A percentile compares a stretch with the other conserved stretches of the same genome.
Conservation (phyloP, 2,113 vertebrate genomes). For the Xenopus laevis region DNA sequence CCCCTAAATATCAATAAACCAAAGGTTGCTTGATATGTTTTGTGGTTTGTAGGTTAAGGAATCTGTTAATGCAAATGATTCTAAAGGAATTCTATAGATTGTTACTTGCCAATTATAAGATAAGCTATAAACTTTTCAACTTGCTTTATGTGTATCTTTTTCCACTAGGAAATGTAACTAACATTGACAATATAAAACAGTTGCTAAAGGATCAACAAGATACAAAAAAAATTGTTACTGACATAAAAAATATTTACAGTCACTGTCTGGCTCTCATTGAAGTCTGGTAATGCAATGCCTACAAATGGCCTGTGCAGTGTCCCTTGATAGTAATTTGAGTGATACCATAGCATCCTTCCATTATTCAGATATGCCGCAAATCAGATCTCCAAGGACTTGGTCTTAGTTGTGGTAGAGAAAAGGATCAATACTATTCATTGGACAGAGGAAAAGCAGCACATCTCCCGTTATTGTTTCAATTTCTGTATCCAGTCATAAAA, state of each 20-base stretch:
- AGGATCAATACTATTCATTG: slow-evolving; percentile 2
- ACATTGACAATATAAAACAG: slow-evolving; percentile 24
- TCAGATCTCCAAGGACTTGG: slow-evolving; percentile 1
- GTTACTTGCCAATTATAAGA: too few species aligned
- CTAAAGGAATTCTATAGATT: too few species aligned
- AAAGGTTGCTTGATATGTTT: too few species aligned
- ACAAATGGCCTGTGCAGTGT: slow-evolving; percentile 17
- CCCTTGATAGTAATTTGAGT: slow-evolving; percentile 5
- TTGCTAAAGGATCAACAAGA: slow-evolving; percentile 1
- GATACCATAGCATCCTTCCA: background rate
- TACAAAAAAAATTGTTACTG: slow-evolving; percentile 32
- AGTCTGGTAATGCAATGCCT: background rate
- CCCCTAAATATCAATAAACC: too few species aligned
- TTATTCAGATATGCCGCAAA: slow-evolving; percentile 21
- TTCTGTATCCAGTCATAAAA: slow-evolving; percentile 8
- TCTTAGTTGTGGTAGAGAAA: slow-evolving; percentile 12
- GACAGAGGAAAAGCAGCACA: background rate
- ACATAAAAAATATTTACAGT: slow-evolving; percentile 33
- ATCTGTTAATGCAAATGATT: too few species aligned
- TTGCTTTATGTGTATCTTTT: too few species aligned
- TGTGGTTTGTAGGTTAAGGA: too few species aligned
- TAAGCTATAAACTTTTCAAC: too few species aligned
- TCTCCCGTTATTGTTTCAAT: slow-evolving; percentile 5
- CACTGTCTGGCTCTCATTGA: background rate
- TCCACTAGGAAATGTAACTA: slow-evolving; percentile 36